Conservation (phyloP, 2,888 invertebrate genomes). For the Endomychus coccineus region DNA sequence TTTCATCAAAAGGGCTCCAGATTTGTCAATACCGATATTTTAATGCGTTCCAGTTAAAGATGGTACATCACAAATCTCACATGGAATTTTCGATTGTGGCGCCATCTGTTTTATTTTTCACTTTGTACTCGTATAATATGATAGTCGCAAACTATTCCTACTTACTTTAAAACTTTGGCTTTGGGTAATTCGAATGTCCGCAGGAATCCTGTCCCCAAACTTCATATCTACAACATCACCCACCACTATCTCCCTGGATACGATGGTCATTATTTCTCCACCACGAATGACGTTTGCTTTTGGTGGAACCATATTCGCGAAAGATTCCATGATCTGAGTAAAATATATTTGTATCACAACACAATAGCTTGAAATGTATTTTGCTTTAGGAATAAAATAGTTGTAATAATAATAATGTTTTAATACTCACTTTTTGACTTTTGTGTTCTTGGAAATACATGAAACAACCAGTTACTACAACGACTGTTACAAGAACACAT, state of each 20-base stretch:
- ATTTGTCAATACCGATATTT: no score
- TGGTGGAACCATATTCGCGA: conserved; percentile 74
- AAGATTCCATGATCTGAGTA: conserved; percentile 72
- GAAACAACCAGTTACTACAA: conserved; percentile 63
- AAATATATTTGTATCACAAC: no score
- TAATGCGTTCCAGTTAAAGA: no score
- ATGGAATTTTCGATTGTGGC: no score
- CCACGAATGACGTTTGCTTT: conserved; percentile 67
- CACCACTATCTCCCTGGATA: conserved; percentile 62
- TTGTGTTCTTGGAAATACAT: conserved; percentile 62
- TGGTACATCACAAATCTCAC: no score
- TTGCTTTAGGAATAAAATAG: no score
- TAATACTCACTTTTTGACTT: conserved; percentile 53
- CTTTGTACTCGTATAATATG: no score
- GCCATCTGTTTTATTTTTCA: no score
- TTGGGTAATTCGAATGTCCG: conserved; percentile 71
- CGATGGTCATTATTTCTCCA: conserved; percentile 54
- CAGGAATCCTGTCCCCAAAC: conserved; percentile 83
- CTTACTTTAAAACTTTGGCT: conserved; percentile 39
- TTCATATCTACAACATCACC: conserved; percentile 82
- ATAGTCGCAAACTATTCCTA: no score
- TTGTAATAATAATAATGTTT: no score
- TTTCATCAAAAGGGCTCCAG: no score
- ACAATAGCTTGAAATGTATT: no score
- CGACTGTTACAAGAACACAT: conserved; percentile 56